Conservation (phyloP, 2,113 vertebrate species). For the Maccullochella peelii region DNA sequence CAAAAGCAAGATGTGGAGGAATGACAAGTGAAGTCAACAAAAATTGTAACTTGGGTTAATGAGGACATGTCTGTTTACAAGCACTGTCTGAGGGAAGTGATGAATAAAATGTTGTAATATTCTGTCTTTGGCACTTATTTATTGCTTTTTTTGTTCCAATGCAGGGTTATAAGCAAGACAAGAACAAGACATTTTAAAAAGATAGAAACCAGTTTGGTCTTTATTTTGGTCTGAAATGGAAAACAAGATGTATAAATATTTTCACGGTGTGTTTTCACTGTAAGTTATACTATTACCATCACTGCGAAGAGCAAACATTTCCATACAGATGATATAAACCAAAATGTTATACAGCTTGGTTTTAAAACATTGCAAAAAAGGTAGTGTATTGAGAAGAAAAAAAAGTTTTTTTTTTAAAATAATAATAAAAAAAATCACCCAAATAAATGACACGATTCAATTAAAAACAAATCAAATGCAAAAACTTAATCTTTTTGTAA, state of each 20-base stretch:
- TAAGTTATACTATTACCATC: background rate
- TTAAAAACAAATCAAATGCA: background rate
- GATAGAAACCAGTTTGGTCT: slow-evolving; percentile 59
- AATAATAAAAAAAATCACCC: background rate
- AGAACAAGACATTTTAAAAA: slow-evolving; percentile 22
- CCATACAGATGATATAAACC: slow-evolving; percentile 14
- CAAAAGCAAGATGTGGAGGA: slow-evolving; percentile 62
- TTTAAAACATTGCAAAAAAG: slow-evolving; percentile 17
- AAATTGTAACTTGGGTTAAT: background rate
- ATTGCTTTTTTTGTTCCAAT: background rate
- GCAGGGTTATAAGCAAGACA: background rate
- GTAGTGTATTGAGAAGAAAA: background rate
- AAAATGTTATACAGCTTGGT: slow-evolving; percentile 17
- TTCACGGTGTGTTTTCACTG: background rate
- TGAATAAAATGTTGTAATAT: slow-evolving; percentile 38
- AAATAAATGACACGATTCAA: background rate
- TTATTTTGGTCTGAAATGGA: slow-evolving; percentile 56
- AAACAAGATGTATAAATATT: slow-evolving; percentile 31
- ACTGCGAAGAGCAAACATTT: background rate
- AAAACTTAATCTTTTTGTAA: background rate
- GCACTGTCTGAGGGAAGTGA: background rate
- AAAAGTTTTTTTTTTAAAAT: background rate
- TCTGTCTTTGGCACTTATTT: background rate
- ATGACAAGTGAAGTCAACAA: slow-evolving; percentile 52
- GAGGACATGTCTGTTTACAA: background rate